These are phyloP conservation scores for Semotilus atromaculatus DNA, from an alignment of 2,797 vertebrate species.

Conservation along the genomic window DNA sequence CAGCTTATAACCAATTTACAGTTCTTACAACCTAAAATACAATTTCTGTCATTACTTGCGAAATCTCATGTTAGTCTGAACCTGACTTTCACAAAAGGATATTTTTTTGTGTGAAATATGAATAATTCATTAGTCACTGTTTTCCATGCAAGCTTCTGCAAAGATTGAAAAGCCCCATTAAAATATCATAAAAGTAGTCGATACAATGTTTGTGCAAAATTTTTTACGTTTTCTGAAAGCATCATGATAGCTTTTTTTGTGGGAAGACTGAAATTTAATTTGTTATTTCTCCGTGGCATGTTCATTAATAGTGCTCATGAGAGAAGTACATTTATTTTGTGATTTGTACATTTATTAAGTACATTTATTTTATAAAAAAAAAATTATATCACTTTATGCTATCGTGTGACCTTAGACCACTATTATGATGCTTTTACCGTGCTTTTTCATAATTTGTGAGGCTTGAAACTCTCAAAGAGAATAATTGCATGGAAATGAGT, in stretches of 20 bases:
- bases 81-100: background rate
- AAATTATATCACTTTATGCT: background rate
- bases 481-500: background rate
- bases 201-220: background rate
- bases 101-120: background rate
- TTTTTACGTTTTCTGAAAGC: background rate
- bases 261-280: background rate
- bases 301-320: background rate
- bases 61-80: background rate
- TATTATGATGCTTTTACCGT: background rate
- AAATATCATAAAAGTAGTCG: background rate
- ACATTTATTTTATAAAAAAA: no score
- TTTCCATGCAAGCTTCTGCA: background rate
- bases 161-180: background rate
- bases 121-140: background rate
- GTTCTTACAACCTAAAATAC: background rate
- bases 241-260: constrained; percentile 1
- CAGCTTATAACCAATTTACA: background rate
- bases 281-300: background rate
- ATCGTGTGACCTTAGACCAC: background rate
- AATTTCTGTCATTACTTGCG: background rate
- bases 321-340: background rate
- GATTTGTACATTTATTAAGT: no score
- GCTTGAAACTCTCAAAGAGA: background rate
- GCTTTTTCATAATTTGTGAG: background rate